Conservation (phyloP, 1,140 invertebrate genomes). For the Ladona fulva region DNA sequence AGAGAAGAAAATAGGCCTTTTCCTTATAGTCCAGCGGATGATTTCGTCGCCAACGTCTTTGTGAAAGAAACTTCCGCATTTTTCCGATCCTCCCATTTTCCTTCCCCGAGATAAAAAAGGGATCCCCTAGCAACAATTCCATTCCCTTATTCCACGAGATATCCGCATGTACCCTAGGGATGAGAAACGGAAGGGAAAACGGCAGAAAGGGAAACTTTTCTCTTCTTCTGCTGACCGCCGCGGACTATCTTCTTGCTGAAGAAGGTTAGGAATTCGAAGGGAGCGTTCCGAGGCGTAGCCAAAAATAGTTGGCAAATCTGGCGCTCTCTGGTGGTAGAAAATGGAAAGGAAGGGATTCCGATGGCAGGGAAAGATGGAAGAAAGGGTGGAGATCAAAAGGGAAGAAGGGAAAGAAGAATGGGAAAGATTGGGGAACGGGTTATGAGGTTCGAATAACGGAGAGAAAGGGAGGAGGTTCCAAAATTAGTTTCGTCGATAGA, state of each 20-base stretch:
- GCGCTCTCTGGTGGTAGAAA: neutral
- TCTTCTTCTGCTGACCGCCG: neutral
- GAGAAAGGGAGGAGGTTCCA: too few species aligned
- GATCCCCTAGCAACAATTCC: too few species aligned
- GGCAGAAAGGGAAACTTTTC: neutral
- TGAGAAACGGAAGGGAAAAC: neutral
- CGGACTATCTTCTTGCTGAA: too few species aligned
- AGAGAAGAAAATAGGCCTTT: too few species aligned
- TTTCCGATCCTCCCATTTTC: too few species aligned
- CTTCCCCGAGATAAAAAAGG: too few species aligned
- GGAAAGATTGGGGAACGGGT: neutral
- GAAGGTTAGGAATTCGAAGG: neutral
- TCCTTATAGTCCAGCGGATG: too few species aligned
- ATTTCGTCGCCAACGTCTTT: too few species aligned
- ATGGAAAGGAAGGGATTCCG: neutral
- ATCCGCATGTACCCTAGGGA: neutral
- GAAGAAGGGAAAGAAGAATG: neutral
- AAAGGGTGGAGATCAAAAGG: neutral
- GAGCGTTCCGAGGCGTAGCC: neutral
- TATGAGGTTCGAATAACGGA: neutral
- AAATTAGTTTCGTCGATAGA: too few species aligned
- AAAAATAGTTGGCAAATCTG: conserved; percentile 7
- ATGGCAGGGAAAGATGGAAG: neutral
- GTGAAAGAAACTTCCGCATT: too few species aligned
- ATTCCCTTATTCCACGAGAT: too few species aligned